Evolutionary conservation across 2,797 vertebrate genomes (phyloP).

Genomic region (Neosilurus hyrtlii): DNA sequence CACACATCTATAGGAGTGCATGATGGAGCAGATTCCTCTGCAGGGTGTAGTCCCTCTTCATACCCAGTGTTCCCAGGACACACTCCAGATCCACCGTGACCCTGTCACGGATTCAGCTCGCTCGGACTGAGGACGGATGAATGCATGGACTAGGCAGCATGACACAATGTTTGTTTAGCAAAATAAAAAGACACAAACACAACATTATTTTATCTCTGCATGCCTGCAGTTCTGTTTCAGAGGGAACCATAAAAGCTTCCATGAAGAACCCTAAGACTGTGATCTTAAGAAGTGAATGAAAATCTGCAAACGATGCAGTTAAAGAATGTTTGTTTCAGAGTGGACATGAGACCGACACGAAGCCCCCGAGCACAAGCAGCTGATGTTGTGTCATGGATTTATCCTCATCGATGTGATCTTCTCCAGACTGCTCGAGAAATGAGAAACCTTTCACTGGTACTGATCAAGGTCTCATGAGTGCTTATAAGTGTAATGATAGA

Average conservation of each 20-base stretch:
- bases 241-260: neutral
- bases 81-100: neutral
- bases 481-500: too few relatives aligned
- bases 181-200: neutral
- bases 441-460: too few relatives aligned
- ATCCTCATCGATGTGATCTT: neutral
- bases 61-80: neutral
- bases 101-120: neutral
- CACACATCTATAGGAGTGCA: neutral
- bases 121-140: neutral
- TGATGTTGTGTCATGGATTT: neutral
- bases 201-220: neutral
- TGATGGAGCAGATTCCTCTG: neutral
- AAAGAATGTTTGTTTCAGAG: neutral
- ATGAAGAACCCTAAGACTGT: neutral
- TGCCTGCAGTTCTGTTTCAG: neutral
- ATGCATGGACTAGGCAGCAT: neutral
- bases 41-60: neutral
- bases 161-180: neutral
- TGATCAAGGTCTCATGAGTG: too few relatives aligned
- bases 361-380: slow-evolving; percentile 4
- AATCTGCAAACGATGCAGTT: too few relatives aligned
- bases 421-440: too few relatives aligned
- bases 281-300: neutral
- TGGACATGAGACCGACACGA: too few relatives aligned